A percentile compares a stretch with the other conserved stretches of the same genome.
Evolutionary conservation across 2,888 invertebrate genomes (phyloP).

Genomic region (Cordilura impudica): DNA sequence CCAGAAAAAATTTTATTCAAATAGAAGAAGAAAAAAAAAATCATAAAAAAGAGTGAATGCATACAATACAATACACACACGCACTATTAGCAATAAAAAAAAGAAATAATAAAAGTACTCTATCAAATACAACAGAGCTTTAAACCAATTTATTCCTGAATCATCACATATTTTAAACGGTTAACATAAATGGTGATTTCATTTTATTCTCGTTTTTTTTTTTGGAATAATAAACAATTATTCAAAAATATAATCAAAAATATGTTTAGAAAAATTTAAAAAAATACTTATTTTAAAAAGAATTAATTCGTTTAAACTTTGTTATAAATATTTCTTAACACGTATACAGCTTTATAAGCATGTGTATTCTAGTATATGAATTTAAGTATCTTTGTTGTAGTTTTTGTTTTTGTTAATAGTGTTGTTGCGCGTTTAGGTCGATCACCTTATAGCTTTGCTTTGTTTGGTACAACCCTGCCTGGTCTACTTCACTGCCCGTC

Average conservation of each 20-base stretch:
- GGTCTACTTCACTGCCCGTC: neutral
- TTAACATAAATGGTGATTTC: no score
- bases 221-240: no score
- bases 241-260: no score
- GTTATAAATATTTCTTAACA: neutral
- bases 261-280: no score
- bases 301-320: neutral
- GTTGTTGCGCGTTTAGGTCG: slow-evolving; percentile 41
- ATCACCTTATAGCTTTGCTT: slow-evolving; percentile 46
- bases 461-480: neutral
- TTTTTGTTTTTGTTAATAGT: neutral
- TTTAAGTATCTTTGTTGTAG: neutral
- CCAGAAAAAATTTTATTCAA: neutral
- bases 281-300: neutral
- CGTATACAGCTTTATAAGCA: neutral
- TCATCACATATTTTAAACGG: no score
- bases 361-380: neutral
- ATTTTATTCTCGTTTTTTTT: no score
- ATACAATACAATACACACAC: neutral
- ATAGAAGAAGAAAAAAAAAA: neutral
- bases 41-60: neutral
- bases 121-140: neutral
- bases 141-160: no score
- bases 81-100: neutral
- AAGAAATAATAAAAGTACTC: neutral